Percentiles rank a stretch among this genome's conserved stretches.
Evolutionary conservation across 1,140 invertebrate species (phyloP).

Genomic region (Tribolium castaneum): DNA sequence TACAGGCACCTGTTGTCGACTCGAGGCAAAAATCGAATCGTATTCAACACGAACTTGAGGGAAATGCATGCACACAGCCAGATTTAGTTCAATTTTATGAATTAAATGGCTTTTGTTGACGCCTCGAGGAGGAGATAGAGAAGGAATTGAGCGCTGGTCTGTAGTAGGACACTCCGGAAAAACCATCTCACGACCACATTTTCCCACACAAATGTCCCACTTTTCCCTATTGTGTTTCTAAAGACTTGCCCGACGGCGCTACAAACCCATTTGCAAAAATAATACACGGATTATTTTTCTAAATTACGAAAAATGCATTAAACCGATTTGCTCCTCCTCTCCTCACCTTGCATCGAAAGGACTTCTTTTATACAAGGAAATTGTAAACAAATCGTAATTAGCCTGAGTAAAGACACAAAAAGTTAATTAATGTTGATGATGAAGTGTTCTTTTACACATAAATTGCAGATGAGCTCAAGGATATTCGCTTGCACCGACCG

Average conservation of each 20-base stretch:
- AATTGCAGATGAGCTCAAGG: neutral
- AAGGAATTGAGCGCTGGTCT: too few relatives aligned
- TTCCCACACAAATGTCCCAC: too few relatives aligned
- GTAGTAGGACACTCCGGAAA: too few relatives aligned
- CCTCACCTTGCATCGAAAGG: too few relatives aligned
- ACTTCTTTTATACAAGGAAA: neutral
- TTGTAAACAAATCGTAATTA: neutral
- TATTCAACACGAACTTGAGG: neutral
- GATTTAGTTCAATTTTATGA: neutral
- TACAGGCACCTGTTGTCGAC: conserved; percentile 8
- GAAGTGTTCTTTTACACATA: neutral
- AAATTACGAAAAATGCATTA: too few relatives aligned
- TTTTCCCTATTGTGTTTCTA: too few relatives aligned
- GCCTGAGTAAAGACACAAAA: neutral
- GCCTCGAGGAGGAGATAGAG: neutral
- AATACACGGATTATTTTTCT: too few relatives aligned
- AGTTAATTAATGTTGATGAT: neutral
- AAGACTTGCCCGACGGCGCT: too few relatives aligned
- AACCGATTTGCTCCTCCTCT: too few relatives aligned
- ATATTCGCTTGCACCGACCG: neutral
- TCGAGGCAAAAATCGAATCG: neutral
- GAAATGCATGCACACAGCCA: neutral
- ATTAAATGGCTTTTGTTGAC: neutral
- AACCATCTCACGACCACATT: too few relatives aligned
- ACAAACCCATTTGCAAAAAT: too few relatives aligned